Base-by-base conservation (phyloP, 2,113 vertebrate genomes). In the Urocitellus parryii region DNA sequence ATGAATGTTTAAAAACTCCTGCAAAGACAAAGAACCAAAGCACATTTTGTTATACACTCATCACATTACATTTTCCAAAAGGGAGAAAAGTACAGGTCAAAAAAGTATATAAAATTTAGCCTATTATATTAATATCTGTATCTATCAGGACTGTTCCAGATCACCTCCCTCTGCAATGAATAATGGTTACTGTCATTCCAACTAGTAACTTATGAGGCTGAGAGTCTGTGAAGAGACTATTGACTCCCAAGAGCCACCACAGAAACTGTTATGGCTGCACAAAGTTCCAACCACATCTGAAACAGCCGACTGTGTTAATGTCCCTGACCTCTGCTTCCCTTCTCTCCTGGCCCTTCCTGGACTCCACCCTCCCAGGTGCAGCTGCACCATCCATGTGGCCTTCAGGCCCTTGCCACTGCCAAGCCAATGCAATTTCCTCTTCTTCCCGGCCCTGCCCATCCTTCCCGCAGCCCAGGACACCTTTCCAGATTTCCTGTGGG, bases 401-500 rank as follows among this genome's bases (percentile, higher is more conserved):
- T 84, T 72, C 25, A 4, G 85, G 56, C 20, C 80, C 63, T 77
- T 10, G 24, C n/a, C 14, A 68, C 68, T 53, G 0, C 58, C 14
- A 1, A 12, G 79, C 89, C 74, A 72, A 68, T 51, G 70, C 0
- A 0, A 45, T 92, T 97, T 98, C 96, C 96, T 91, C 74, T 83
- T 45, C 73, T 70, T n/a, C 51, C 70, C 20, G 0, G 78, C 72
- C 73, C 86, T 86, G 58, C 93, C 95, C 58, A 80, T 87, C 94
- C 95, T 97, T 96, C 78, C 82, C 42, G 0, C 34, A 16, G 70
- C 0, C 4, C 51, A 32, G 74, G 18, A 48, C 17, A 51, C 88
- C 39, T 84, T 85, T 63, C 70, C 78, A 53, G 61, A 76, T 74
- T 95, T 98, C 97, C 90, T 83, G 95, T 5, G 12, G 84, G 76